Evolutionary conservation across 1,140 invertebrate genomes (phyloP).

Genomic region (Penaeus vannamei): DNA sequence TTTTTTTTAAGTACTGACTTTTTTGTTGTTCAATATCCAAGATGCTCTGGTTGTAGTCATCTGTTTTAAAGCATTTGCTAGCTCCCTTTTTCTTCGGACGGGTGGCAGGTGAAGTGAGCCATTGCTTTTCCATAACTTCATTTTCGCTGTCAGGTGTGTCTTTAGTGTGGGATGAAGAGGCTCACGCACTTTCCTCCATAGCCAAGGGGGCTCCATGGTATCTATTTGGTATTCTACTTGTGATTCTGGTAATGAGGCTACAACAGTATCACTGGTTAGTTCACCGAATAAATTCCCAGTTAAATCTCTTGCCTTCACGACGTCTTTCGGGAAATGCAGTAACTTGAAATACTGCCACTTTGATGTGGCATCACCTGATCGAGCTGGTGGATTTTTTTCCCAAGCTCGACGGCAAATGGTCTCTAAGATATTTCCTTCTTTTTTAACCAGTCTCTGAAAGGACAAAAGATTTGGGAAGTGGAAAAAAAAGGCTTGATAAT

Average conservation of each 20-base stretch:
- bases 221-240: constrained; percentile 39
- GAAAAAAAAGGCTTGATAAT: not conserved
- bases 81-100: constrained; percentile 16
- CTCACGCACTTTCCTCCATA: constrained; percentile 8
- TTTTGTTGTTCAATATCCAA: constrained; percentile 53
- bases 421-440: constrained; percentile 59
- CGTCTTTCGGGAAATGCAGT: constrained; percentile 57
- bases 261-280: constrained; percentile 22
- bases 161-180: constrained; percentile 23
- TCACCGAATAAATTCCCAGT: constrained; percentile 47
- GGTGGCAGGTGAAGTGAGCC: not conserved
- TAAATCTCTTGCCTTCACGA: constrained; percentile 34
- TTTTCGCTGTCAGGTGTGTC: constrained; percentile 11
- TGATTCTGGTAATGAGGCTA: constrained; percentile 39
- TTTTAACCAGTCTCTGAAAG: constrained; percentile 48
- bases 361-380: constrained; percentile 57
- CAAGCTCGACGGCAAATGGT: constrained; percentile 52
- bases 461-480: constrained; percentile 33
- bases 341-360: constrained; percentile 51
- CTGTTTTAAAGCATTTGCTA: constrained; percentile 33
- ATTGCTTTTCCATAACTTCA: constrained; percentile 16
- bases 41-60: constrained; percentile 50
- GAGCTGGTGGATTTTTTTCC: constrained; percentile 20
- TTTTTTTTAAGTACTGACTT: constrained; percentile 53
- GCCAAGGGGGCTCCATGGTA: constrained; percentile 9